Evolutionary conservation across 2,797 vertebrate species (phyloP).

Genomic region (Allobates femoralis): DNA sequence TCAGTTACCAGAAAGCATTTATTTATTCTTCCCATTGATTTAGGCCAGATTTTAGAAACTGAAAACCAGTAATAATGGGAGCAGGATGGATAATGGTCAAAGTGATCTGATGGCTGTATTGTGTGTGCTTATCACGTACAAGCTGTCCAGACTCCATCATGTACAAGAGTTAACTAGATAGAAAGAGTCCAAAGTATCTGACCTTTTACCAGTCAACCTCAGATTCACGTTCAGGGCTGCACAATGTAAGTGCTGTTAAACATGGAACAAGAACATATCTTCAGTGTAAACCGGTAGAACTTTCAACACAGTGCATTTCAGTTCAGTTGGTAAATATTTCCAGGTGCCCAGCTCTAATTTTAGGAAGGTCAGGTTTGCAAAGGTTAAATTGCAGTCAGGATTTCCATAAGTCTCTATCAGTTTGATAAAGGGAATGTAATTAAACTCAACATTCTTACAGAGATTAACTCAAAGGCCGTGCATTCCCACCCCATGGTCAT

Average conservation of each 20-base stretch:
- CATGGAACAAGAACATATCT: conserved; percentile 61
- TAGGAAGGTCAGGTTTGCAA: conserved; percentile 71
- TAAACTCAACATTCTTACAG: conserved; percentile 66
- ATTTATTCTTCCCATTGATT: neutral
- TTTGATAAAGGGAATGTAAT: conserved; percentile 67
- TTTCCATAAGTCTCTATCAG: conserved; percentile 68
- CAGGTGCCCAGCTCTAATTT: conserved; percentile 71
- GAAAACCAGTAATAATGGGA: neutral
- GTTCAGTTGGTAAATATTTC: conserved; percentile 73
- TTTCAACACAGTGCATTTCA: conserved; percentile 67
- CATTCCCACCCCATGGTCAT: conserved; percentile 59
- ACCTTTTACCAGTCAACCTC: conserved; percentile 64
- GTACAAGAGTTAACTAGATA: conserved; percentile 63
- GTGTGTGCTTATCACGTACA: conserved; percentile 57
- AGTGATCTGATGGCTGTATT: conserved; percentile 54
- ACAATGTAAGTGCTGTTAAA: conserved; percentile 62
- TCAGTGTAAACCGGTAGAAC: conserved; percentile 57
- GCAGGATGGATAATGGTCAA: conserved; percentile 39
- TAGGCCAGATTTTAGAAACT: neutral
- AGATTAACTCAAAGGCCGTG: conserved; percentile 61
- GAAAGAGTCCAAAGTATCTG: conserved; percentile 69
- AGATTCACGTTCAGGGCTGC: conserved; percentile 48
- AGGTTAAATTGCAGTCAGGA: conserved; percentile 69
- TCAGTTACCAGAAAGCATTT: neutral
- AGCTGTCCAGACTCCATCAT: conserved; percentile 58